Evolutionary conservation across 2,888 invertebrate genomes (phyloP), one percentile per base, ranked within the genome.

Genomic region (Apoda limacodes): DNA sequence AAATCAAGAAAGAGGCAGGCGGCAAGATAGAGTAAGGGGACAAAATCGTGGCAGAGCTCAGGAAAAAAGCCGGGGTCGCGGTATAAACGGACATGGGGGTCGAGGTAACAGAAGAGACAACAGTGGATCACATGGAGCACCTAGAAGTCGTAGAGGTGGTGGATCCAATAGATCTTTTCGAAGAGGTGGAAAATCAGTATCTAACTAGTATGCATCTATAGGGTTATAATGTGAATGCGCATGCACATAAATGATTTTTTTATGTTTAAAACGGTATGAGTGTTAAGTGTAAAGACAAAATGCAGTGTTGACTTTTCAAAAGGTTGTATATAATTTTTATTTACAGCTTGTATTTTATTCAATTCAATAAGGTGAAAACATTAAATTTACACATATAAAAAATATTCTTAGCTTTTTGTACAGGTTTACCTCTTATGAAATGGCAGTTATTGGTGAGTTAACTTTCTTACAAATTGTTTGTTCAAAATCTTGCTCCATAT

Each of bases 301-400:
- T 41, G 41, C 50, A 59, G 64, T 71, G 64, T 58, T 55, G 56
- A 50, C 51, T 50, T 60, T 60, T 53, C 52, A 55, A 60, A 59
- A 64, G 62, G 69, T 71, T 78, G 78, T 76, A 76, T 48, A 78
- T 74, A 75, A 59, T 68, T 68, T 65, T 58, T 58, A 53, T 60
- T 70, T 67, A 68, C 63, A 59, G 64, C 72, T 67, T 72, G 58
- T 69, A 62, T 60, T 66, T 65, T 64, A 62, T 58, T 65, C 64
- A 52, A 42, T 65, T 64, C 52, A 42, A 49, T 66, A 64, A 66
- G 60, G 54, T 66, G 52, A 55, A 63, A 48, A 65, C 62, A 67
- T 62, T 72, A 70, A 74, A 69, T 69, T 62, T 55, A 58, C 60
- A 54, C 63, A 62, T 65, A 56, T 49, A 61, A 62, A 62, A 58